Conservation (phyloP, 1,140 invertebrate species). For the Drosophila nigrodunni region DNA sequence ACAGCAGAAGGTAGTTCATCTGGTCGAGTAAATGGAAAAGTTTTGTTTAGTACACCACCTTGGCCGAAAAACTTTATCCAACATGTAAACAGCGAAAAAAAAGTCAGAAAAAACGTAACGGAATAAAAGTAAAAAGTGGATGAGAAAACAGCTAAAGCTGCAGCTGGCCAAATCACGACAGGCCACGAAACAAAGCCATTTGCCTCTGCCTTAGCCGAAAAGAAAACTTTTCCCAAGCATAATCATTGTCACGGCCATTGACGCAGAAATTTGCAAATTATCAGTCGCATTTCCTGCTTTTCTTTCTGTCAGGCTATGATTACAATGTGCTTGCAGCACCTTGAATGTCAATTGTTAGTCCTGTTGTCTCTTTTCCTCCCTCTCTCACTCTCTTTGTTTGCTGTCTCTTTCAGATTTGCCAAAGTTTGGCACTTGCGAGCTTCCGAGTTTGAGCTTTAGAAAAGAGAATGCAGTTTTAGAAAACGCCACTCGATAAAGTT, state of each 20-base stretch:
- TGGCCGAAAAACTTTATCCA: conserved; percentile 67
- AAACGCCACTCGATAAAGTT: neutral
- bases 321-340: conserved; percentile 5
- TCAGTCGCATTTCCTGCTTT: conserved; percentile 45
- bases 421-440: neutral
- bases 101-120: conserved; percentile 33
- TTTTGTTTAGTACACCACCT: conserved; percentile 70
- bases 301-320: neutral
- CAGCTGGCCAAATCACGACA: conserved; percentile 46
- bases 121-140: conserved; percentile 35
- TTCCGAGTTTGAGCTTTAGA: neutral
- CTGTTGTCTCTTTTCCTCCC: neutral
- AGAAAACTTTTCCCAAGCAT: conserved; percentile 49
- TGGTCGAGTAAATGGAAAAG: conserved; percentile 81
- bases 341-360: conserved; percentile 10
- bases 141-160: conserved; percentile 38
- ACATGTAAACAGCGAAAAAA: conserved; percentile 44
- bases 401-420: neutral
- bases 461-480: neutral
- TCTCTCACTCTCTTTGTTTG: too few relatives aligned
- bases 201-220: conserved; percentile 4
- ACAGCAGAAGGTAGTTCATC: conserved; percentile 67
- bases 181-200: conserved; percentile 46
- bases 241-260: conserved; percentile 81
- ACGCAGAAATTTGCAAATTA: conserved; percentile 80